Percentiles rank a stretch among this genome's conserved stretches.
Evolutionary conservation across 2,113 vertebrate species (phyloP).

Genomic region (Sula dactylatra): DNA sequence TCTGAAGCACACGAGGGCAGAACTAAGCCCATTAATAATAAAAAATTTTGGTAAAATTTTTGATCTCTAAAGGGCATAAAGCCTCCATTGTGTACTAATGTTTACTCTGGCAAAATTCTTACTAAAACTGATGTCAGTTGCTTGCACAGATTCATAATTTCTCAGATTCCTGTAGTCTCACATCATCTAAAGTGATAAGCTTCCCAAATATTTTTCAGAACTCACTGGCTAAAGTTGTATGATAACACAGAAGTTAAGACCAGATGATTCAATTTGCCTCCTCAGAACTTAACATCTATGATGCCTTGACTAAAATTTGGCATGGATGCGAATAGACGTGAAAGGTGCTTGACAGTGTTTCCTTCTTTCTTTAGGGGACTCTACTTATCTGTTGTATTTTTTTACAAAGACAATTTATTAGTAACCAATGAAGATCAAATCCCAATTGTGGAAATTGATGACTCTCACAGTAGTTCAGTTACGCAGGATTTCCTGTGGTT

Average conservation of each 20-base stretch:
- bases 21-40: background rate
- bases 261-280: background rate
- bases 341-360: constrained; percentile 23
- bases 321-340: background rate
- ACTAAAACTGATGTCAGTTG: background rate
- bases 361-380: constrained; percentile 83
- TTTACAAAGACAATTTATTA: constrained; percentile 92
- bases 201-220: background rate
- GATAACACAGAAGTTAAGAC: background rate
- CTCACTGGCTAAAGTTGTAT: background rate
- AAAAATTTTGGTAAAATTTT: background rate
- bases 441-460: constrained; percentile 97
- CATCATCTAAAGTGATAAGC: background rate
- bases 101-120: background rate
- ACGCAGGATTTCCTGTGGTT: constrained; percentile 99
- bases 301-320: background rate
- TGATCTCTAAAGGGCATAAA: background rate
- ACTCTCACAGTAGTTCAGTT: constrained; percentile 89
- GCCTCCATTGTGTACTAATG: background rate
- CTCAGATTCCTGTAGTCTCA: background rate
- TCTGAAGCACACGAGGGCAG: background rate
- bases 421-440: constrained; percentile 97
- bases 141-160: background rate
- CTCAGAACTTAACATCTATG: background rate
- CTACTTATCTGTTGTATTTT: constrained; percentile 93